Evolutionary conservation across 2,113 vertebrate species (phyloP), one percentile per base, ranked within the genome.

Genomic region (Vicugna pacos): DNA sequence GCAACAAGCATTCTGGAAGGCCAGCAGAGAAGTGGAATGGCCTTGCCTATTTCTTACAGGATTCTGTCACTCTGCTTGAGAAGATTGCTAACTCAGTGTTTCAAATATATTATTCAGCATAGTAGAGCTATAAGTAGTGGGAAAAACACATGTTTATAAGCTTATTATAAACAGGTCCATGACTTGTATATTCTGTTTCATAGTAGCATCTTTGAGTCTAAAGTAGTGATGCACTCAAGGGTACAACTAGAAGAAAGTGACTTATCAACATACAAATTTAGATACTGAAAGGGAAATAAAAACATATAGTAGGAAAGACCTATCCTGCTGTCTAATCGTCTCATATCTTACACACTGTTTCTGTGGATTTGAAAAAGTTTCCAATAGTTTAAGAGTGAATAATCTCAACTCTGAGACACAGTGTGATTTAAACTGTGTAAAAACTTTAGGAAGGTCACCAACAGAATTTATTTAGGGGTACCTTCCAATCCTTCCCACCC

Each of bases 121-220:
- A 84, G 26, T 20, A 94, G 24, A 96, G 46, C 2, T 64, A 24
- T 22, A 56, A 73, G 14, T 70, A 76, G 16, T 82, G 17, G 89
- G 79, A 69, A 60, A 92, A 92, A 64, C 16, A 72, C 28, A 73
- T 89, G 6, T 76, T 72, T 94, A 50, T 60, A 87, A 38, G 20
- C 28, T 67, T 77, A 46, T 65, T 69, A 62, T 17, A 54, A 75
- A 69, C 42, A 30, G n/a, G 58, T 64, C 17, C 19, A 19, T 30
- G 32, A 58, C 22, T 87, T 81, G 3, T 2, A 76, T 24, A 76
- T 24, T 88, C 93, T 69, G 91, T 88, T 81, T 83, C 26, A 72
- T 50, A 73, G 79, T 26, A 70, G 38, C 12, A 54, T 50, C 35
- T 94, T 92, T 92, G 32, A 96, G 64, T 80, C 52, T 79, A 91